Percentiles rank a stretch among this genome's conserved stretches.
Evolutionary conservation across 1,140 invertebrate genomes (phyloP).

Genomic region (Plodia interpunctella): DNA sequence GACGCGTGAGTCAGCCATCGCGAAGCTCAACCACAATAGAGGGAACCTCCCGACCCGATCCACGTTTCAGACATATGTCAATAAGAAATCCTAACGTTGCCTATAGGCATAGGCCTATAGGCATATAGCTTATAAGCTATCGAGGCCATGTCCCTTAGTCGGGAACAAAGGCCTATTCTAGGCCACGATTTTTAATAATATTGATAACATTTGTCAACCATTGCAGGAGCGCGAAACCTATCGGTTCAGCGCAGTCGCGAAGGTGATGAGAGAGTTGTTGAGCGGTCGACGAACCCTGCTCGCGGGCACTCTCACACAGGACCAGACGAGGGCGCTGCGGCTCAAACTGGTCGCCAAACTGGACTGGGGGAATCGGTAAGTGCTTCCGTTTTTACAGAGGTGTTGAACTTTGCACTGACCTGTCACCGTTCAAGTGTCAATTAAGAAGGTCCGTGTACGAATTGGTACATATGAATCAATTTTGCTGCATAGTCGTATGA

Average conservation of each 20-base stretch:
- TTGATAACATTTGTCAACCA: not conserved
- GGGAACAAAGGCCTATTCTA: not conserved
- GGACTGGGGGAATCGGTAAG: slow-evolving; percentile 97
- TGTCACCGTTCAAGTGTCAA: too few relatives aligned
- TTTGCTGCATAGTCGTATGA: too few relatives aligned
- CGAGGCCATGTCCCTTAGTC: too few relatives aligned
- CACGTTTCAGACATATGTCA: too few relatives aligned
- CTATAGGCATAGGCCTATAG: too few relatives aligned
- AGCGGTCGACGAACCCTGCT: slow-evolving; percentile 90
- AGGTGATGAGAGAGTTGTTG: slow-evolving; percentile 93
- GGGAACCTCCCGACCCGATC: too few relatives aligned
- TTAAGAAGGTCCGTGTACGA: too few relatives aligned
- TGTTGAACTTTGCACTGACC: not conserved
- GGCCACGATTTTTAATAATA: not conserved
- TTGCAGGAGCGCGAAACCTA: slow-evolving; percentile 87
- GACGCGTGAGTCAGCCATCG: too few relatives aligned
- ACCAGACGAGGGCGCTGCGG: slow-evolving; percentile 91
- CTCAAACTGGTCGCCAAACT: slow-evolving; percentile 92
- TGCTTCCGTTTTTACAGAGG: slow-evolving; percentile 30
- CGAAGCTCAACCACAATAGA: too few relatives aligned
- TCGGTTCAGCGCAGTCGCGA: slow-evolving; percentile 88
- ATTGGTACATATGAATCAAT: too few relatives aligned
- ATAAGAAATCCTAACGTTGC: too few relatives aligned
- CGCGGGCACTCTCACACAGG: slow-evolving; percentile 91
- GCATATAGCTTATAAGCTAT: too few relatives aligned